Evolutionary conservation across 2,888 invertebrate species (phyloP), one percentile per base, ranked within the genome.

Genomic region (Morinoia aosen): DNA sequence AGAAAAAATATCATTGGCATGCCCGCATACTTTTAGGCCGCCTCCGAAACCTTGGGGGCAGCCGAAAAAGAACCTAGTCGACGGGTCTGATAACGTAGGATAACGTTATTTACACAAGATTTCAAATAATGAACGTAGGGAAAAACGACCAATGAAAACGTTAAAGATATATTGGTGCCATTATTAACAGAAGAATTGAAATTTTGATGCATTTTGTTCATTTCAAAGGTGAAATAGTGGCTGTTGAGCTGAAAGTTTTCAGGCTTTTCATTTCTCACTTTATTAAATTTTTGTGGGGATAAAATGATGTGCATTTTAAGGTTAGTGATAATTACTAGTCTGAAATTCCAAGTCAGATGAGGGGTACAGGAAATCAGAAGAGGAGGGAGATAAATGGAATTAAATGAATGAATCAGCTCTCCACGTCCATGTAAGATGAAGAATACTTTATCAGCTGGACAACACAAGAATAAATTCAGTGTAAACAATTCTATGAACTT

Each of bases 31-130:
- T 88, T 4, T 88, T 25, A 88, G 8, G 40, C 40, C 40, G 11
- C 90, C 40, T 10, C 40, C 90, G 40, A 40, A 12, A 14, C 90
- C 40, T 48, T 0, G 57, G 57, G 93, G 33, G 57, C 57, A 57
- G 33, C 93, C 93, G 33, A 90, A 90, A n/a, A 93, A 93, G 93
- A 93, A 93, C n/a, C 93, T 10, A 56, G 93, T 93, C 33, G 93
- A 93, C 33, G 93, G 93, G 58, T 57, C 93, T 93, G 93, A 19
- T n/a, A n/a, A n/a, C 33, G 90, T 39, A 90, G n/a, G n/a, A 39
- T 2, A n/a, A n/a, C 3, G 7, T 64, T 64, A 33, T 3, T 33
- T 64, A 33, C 64, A 25, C 7, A 25, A 33, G 64, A 25, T 64
- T 25, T 16, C 64, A 64, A 2, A 64, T 16, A 64, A 4, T 33